Conservation (phyloP, 2,888 invertebrate species). For the Idaea straminata region DNA sequence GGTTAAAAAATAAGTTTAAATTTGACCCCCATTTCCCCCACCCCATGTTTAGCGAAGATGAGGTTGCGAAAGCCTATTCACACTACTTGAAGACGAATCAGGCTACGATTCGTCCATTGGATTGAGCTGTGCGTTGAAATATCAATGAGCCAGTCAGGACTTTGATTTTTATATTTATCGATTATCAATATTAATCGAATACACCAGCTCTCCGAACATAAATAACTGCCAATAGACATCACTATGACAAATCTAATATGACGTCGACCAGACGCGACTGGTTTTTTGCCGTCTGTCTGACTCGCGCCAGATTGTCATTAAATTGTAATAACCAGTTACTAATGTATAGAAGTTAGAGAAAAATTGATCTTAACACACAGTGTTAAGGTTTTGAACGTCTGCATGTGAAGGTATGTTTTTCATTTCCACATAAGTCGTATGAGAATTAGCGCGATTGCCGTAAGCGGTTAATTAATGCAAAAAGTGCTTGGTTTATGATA, state of each 20-base stretch:
- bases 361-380: conserved; percentile 30
- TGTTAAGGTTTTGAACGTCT: conserved; percentile 16
- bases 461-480: conserved; percentile 28
- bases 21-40: too few relatives aligned
- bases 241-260: conserved; percentile 42
- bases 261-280: conserved; percentile 51
- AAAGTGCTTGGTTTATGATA: conserved; percentile 7
- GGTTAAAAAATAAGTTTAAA: too few relatives aligned
- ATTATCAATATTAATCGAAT: conserved; percentile 4
- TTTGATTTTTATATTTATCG: not conserved
- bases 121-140: too few relatives aligned
- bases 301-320: conserved; percentile 43
- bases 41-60: too few relatives aligned
- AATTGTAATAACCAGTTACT: conserved; percentile 42
- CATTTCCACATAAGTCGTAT: conserved; percentile 45
- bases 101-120: too few relatives aligned
- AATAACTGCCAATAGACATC: conserved; percentile 21
- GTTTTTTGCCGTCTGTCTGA: conserved; percentile 49
- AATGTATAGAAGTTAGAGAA: conserved; percentile 15
- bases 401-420: conserved; percentile 14
- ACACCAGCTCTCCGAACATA: conserved; percentile 11
- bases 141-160: too few relatives aligned
- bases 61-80: too few relatives aligned
- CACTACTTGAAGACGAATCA: too few relatives aligned
- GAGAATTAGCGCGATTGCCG: conserved; percentile 41